A percentile compares a stretch with the other conserved stretches of the same genome.
Conservation (phyloP, 2,797 vertebrate genomes). For the Peromyscus attwateri region DNA sequence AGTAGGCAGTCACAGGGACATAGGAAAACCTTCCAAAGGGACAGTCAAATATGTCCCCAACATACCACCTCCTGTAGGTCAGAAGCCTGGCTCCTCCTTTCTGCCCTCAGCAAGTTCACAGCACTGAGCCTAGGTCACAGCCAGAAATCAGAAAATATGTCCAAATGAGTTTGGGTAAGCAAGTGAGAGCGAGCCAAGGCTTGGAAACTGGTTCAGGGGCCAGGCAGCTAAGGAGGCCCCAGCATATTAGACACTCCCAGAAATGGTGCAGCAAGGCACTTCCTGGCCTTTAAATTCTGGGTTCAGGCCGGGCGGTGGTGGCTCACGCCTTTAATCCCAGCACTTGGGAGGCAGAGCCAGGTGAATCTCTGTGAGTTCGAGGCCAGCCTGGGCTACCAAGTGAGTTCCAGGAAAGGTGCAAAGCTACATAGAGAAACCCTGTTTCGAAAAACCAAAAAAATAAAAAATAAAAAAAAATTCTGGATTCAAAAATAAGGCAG, state of each 20-base stretch:
- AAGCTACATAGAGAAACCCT: too few species aligned
- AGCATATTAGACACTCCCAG: neutral
- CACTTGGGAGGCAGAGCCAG: too few species aligned
- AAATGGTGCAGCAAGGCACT: neutral
- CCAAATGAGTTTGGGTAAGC: neutral
- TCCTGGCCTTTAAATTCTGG: slow-evolving; percentile 47
- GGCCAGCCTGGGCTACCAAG: too few species aligned
- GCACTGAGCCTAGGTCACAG: neutral
- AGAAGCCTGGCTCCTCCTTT: neutral
- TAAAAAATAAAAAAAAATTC: too few species aligned
- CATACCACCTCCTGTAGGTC: neutral
- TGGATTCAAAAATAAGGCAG: slow-evolving; percentile 41
- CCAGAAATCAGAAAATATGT: neutral
- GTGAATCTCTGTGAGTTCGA: too few species aligned
- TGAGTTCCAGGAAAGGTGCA: too few species aligned
- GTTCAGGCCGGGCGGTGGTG: too few species aligned
- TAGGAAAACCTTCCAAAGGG: neutral
- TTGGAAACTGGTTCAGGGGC: neutral
- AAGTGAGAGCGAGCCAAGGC: neutral
- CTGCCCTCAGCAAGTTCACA: neutral
- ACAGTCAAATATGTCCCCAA: neutral
- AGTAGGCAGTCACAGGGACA: neutral
- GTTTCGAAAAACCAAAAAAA: too few species aligned
- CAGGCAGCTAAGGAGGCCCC: neutral
- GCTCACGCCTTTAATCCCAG: too few species aligned